Percentiles rank a stretch among this genome's conserved stretches.
Conservation (phyloP, 2,888 invertebrate genomes). For the Conistra vaccinii region DNA sequence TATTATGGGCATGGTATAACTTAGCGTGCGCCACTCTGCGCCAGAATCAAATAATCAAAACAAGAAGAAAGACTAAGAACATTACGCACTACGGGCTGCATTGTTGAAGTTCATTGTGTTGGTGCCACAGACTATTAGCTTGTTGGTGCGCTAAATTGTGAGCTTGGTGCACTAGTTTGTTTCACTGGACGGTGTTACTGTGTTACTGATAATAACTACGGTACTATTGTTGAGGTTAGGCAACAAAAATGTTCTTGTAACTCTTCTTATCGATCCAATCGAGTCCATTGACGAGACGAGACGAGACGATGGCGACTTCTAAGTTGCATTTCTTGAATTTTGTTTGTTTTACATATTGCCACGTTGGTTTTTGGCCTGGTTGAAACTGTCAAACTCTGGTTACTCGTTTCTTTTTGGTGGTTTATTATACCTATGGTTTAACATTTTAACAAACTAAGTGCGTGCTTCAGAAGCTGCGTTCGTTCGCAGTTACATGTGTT, state of each 20-base stretch:
- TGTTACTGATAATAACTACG: background rate
- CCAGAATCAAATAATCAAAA: no score
- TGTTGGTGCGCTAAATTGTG: no score
- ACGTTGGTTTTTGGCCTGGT: background rate
- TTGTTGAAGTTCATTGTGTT: no score
- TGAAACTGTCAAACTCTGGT: background rate
- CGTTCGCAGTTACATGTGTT: background rate
- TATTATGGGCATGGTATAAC: no score
- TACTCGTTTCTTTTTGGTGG: background rate
- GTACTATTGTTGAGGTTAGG: background rate
- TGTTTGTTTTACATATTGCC: background rate
- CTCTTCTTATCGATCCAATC: background rate
- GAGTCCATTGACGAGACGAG: background rate
- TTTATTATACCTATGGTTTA: background rate
- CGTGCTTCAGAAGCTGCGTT: background rate
- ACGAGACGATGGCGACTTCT: no score
- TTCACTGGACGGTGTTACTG: background rate
- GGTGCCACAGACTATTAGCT: no score
- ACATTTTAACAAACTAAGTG: no score
- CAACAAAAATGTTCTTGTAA: background rate
- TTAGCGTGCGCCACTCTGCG: no score
- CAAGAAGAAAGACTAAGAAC: no score
- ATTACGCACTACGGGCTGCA: no score
- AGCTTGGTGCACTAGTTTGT: background rate
- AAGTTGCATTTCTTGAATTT: background rate